Evolutionary conservation across 2,113 vertebrate species (phyloP), one percentile per base, ranked within the genome.

Genomic region (Saccopteryx bilineata): DNA sequence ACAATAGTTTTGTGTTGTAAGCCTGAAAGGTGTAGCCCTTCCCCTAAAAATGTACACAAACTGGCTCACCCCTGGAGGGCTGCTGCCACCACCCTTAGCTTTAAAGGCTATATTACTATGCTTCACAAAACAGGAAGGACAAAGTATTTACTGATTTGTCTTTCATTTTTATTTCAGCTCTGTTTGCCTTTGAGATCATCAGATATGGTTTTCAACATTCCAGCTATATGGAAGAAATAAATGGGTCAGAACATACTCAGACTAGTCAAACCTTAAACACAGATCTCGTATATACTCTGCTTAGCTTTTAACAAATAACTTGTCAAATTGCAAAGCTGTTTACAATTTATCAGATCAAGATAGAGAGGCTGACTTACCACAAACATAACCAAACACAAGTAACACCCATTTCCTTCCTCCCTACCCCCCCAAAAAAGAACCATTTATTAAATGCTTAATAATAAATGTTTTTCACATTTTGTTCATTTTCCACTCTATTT

Each of bases 131-230:
- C 0, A 84, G 78, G 31, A 12, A 68, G 78, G 52, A 69, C 18
- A 6, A 6, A 86, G 33, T 39, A 61, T 13, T n/a, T 71, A 90
- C 63, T 8, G 1, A 68, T 50, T 50, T 65, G 26, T 12, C 75
- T 87, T n/a, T 78, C 83, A 68, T 86, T 95, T 85, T 94, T 68
- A 24, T 33, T 87, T 87, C 87, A 61, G 80, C 74, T 69, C 48
- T 12, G 78, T 33, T 48, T 91, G 69, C 39, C 46, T 80, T 19
- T 31, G 31, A 92, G 46, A 81, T 54, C 50, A 71, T 56, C 65
- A 50, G 19, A 87, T 68, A 24, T 80, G 65, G 78, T 76, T 61
- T 92, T 90, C 56, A 65, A 82, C 69, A 80, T 65, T 60, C 33
- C n/a, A 75, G 72, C 65, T 28, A 72, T 14, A 46, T 17, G 60